Percentiles rank a stretch among this genome's conserved stretches.
These are phyloP conservation scores for Dryobates pubescens DNA, from an alignment of 2,797 vertebrate species.

Conservation along the genomic window DNA sequence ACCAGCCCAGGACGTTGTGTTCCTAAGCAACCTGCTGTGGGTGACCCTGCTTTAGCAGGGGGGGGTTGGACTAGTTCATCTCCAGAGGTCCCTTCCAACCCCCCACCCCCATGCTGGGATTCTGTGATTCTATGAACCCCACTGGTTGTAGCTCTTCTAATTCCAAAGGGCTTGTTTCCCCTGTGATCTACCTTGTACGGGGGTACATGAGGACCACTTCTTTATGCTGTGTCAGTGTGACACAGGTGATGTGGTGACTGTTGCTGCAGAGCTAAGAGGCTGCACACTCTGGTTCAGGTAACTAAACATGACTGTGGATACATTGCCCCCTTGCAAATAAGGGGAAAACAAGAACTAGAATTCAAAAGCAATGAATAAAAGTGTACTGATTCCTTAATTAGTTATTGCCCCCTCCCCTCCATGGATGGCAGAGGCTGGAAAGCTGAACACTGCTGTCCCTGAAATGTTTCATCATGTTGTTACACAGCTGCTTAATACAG, in stretches of 20 bases:
- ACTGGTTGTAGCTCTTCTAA: not conserved
- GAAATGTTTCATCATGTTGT: not conserved
- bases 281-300: fast-evolving
- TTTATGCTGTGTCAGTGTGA: fast-evolving
- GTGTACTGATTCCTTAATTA: not conserved
- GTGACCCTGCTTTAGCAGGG: not conserved
- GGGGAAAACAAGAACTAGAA: not conserved
- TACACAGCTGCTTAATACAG: not conserved
- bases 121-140: not conserved
- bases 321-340: not conserved
- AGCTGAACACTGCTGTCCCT: not conserved
- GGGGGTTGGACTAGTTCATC: not conserved
- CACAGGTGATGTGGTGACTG: fast-evolving
- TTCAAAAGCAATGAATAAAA: not conserved
- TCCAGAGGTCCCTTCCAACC: not conserved
- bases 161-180: not conserved
- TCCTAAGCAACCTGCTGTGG: not conserved
- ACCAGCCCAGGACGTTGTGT: no score
- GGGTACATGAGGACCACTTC: not conserved
- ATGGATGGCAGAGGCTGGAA: not conserved
- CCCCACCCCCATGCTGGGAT: not conserved
- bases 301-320: not conserved
- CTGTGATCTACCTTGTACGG: not conserved
- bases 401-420: not conserved
- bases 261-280: not conserved